Evolutionary conservation across 1,140 invertebrate species (phyloP), one percentile per base, ranked within the genome.

Genomic region (Halesus radiatus): DNA sequence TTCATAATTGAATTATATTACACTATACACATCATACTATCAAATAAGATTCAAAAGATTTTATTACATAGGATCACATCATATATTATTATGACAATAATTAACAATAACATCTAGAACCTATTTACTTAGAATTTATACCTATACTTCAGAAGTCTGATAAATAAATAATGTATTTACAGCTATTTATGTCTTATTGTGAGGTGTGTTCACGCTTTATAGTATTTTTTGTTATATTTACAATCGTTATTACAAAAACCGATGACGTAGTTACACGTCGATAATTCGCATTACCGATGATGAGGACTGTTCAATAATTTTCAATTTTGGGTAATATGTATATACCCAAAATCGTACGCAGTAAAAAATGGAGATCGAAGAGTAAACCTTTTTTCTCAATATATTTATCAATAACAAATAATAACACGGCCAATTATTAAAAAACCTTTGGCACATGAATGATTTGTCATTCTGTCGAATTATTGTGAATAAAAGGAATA

Each of bases 241-340:
- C 60, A 64, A 64, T 62, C 8, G n/a, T 58, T 20, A 1, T 60
- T 60, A 60, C 56, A 60, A 45, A 20, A 60, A 60, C 56, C 56
- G 23, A 22, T 60, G 56, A 23, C 56, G 56, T 60, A 18, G 56
- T 60, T 45, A 18, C 8, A 60, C 56, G 56, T 23, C 56, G 23
- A 60, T 60, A 60, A 22, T 60, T 60, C 18, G 23, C 18, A 60
- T 52, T 72, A 72, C 10, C 45, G n/a, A 72, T 32, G 37, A 22
- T 26, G 68, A 72, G 68, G 68, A 72, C 68, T 72, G 68, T 72
- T 72, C 56, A 75, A 26, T 37, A 56, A 56, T 26, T 56, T 75
- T 75, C 58, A 16, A 37, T 15, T 75, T 50, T 52, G n/a, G 37
- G 37, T 45, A 18, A 73, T 53, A 66, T 60, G 56, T 22, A 23